Evolutionary conservation across 2,888 invertebrate genomes (phyloP), one percentile per base, ranked within the genome.

Genomic region (Microctonus hyperodae): DNA sequence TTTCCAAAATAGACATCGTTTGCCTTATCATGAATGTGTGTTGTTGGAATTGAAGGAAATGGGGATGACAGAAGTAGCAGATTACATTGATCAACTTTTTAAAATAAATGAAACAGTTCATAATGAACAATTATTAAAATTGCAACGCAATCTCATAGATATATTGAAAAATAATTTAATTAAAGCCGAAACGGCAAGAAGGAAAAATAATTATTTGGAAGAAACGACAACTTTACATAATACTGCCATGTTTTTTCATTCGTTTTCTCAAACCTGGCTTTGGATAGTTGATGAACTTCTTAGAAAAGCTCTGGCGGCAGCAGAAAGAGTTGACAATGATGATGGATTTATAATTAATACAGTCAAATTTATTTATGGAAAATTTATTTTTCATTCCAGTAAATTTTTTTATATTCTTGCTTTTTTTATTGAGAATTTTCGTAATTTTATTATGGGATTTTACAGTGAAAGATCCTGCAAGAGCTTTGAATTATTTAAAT

Each of bases 21-120:
- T 86, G 33, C 87, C 89, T 0, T 79, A 87, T 58, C 81, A 87
- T 74, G 85, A 89, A 77, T 88, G 89, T 31, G 78, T 89, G 0
- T 79, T 88, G 37, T 70, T 86, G 10, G 89, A 90, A 75, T 75
- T 90, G 2, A 77, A 80, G 65, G 90, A 89, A 76, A 75, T 84
- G 0, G 88, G 87, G 0, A 87, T 83, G 69, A 62, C 68, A 0
- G 86, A 86, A 68, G 85, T 89, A 0, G 85, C 87, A 0, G 79
- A 81, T 40, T 89, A 87, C 73, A 74, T 90, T 0, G 83, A 83
- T 72, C 86, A 88, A 72, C 81, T 90, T 0, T 84, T 90, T 22
- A 85, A 88, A 23, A 86, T 88, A 28, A 89, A 90, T 69, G 82
- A 86, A 35, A 60, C 20, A 37, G 16, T 23, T 11, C 37, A 51